Evolutionary conservation across 2,797 vertebrate species (phyloP).

Genomic region (Rhabdophis nuchalis): DNA sequence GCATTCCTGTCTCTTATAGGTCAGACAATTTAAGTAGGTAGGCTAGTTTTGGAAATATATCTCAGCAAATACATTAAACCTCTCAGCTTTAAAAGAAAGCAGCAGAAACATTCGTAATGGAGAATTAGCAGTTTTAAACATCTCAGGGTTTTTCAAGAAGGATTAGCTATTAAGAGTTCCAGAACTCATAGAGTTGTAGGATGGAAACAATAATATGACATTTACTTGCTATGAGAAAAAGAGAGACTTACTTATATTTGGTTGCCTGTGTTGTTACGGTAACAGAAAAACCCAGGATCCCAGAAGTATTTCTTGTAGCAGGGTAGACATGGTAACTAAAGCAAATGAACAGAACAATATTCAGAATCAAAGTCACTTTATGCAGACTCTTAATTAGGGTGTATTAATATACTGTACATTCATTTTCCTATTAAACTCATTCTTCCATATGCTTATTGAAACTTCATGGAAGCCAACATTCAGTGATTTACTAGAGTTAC

Average conservation of each 20-base stretch:
- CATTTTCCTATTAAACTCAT: neutral
- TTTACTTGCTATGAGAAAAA: neutral
- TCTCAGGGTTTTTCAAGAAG: constrained; percentile 4
- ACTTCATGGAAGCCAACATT: neutral
- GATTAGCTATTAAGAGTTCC: neutral
- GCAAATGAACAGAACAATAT: constrained; percentile 17
- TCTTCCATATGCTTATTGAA: neutral
- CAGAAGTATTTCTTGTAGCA: constrained; percentile 90
- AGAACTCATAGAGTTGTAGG: neutral
- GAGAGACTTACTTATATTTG: constrained; percentile 85
- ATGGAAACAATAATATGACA: constrained; percentile 12
- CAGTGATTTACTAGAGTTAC: neutral
- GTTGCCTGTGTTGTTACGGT: constrained; percentile 92
- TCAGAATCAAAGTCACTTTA: constrained; percentile 7
- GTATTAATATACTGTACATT: neutral
- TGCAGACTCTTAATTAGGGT: neutral
- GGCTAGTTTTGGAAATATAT: neutral
- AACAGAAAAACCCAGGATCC: constrained; percentile 91
- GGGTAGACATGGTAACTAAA: constrained; percentile 90
- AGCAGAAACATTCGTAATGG: neutral
- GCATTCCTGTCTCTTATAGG: neutral
- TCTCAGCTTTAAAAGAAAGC: neutral
- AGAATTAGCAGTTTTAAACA: constrained; percentile 4
- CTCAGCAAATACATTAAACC: neutral
- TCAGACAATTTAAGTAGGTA: neutral